phyloP scores from a whole-genome alignment of 2,888 invertebrate species.

The Helleia helle region DNA sequence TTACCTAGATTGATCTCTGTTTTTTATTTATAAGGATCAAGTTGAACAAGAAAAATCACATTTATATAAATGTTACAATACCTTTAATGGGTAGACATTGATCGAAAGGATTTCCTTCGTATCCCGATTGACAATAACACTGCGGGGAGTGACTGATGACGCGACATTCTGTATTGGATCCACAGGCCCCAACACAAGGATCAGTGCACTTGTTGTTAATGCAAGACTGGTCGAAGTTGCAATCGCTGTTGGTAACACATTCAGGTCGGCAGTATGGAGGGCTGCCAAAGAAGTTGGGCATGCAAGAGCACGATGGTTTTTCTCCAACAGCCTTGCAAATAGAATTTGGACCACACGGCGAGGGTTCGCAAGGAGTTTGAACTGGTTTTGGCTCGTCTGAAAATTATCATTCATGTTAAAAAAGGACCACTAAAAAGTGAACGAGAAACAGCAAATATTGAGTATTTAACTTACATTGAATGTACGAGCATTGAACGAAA shows the following conservation, averaged over 20 bases:
- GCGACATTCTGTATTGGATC: slow-evolving; percentile 82
- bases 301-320: slow-evolving; percentile 80
- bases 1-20: too few species aligned
- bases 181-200: slow-evolving; percentile 87
- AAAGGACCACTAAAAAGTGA: too few species aligned
- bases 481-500: slow-evolving; percentile 76
- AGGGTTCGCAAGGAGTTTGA: slow-evolving; percentile 76
- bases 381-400: slow-evolving; percentile 38
- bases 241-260: slow-evolving; percentile 87
- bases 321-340: slow-evolving; percentile 74
- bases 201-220: slow-evolving; percentile 85
- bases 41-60: too few species aligned
- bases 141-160: slow-evolving; percentile 90
- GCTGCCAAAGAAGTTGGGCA: slow-evolving; percentile 80
- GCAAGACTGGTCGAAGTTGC: slow-evolving; percentile 83
- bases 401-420: slow-evolving; percentile 11
- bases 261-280: slow-evolving; percentile 87
- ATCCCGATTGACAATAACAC: slow-evolving; percentile 82
- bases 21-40: too few species aligned
- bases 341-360: slow-evolving; percentile 88
- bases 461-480: slow-evolving; percentile 39
- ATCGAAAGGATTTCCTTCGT: slow-evolving; percentile 85
- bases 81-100: slow-evolving; percentile 68
- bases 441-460: too few species aligned
- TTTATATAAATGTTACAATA: too few species aligned